A percentile compares a stretch with the other conserved stretches of the same genome.
Evolutionary conservation across 2,888 invertebrate genomes (phyloP).

Genomic region (Zhuqinia jingwanae): DNA sequence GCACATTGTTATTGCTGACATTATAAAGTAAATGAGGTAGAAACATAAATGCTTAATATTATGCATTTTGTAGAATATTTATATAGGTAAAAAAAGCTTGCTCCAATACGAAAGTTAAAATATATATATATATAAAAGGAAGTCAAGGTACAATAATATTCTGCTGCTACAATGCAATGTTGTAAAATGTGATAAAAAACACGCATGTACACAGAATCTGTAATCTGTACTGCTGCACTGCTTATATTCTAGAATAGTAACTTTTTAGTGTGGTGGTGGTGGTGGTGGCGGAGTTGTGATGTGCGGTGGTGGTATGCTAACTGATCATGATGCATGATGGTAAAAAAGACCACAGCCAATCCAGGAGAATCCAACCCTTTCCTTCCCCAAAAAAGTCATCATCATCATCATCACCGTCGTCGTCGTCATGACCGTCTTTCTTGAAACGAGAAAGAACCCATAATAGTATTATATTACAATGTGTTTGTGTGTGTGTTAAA

Average conservation of each 20-base stretch:
- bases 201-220: background rate
- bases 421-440: slow-evolving; percentile 8
- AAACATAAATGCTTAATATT: too few species aligned
- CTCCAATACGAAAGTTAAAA: too few species aligned
- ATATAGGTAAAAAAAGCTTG: too few species aligned
- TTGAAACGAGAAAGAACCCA: slow-evolving; percentile 17
- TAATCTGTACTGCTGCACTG: too few species aligned
- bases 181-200: background rate
- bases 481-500: background rate
- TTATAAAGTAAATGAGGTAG: too few species aligned
- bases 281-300: slow-evolving; percentile 6
- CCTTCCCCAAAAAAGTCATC: slow-evolving; percentile 41
- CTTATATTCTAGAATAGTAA: background rate
- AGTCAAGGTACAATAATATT: too few species aligned
- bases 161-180: too few species aligned
- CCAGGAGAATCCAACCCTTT: slow-evolving; percentile 67
- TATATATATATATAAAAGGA: too few species aligned
- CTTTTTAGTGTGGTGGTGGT: background rate
- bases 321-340: slow-evolving; percentile 39
- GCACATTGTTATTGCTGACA: too few species aligned
- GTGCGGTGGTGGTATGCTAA: slow-evolving; percentile 42
- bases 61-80: too few species aligned
- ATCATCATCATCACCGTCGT: slow-evolving; percentile 2
- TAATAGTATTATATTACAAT: background rate
- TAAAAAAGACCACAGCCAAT: slow-evolving; percentile 67